Evolutionary conservation across 2,113 vertebrate genomes (phyloP).

Genomic region (Macquaria ambigua): DNA sequence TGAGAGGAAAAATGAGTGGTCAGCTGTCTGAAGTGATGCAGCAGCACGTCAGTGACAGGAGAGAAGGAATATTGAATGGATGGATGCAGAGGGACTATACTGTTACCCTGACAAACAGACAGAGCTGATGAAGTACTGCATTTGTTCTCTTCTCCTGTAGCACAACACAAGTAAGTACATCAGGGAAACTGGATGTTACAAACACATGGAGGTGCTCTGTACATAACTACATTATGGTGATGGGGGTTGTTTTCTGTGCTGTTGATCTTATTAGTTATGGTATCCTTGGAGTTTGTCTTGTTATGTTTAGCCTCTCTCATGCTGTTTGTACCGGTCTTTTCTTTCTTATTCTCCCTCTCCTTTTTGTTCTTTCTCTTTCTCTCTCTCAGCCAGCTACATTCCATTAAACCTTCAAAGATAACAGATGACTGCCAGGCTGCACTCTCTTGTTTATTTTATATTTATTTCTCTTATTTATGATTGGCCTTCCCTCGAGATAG

Average conservation of each 20-base stretch:
- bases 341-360: conserved; percentile 4
- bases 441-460: conserved; percentile 54
- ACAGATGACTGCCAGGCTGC: conserved; percentile 73
- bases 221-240: conserved; percentile 47
- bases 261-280: conserved; percentile 54
- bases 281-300: conserved; percentile 40
- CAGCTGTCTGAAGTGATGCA: not conserved
- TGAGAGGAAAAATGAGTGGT: conserved; percentile 3
- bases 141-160: conserved; percentile 6
- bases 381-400: conserved; percentile 62
- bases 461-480: conserved; percentile 76
- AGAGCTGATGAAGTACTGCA: not conserved
- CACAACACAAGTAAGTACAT: conserved; percentile 32
- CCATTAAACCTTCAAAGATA: conserved; percentile 82
- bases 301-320: conserved; percentile 34
- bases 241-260: conserved; percentile 9
- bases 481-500: conserved; percentile 62
- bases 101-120: conserved; percentile 3
- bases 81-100: conserved; percentile 11
- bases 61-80: conserved; percentile 8
- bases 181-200: conserved; percentile 39
- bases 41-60: not conserved
- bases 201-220: conserved; percentile 32
- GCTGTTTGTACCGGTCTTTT: conserved; percentile 35
- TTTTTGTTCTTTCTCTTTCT: not conserved